These are phyloP conservation scores for Adelges cooleyi DNA, from an alignment of 1,140 invertebrate species.

Conservation along the genomic window DNA sequence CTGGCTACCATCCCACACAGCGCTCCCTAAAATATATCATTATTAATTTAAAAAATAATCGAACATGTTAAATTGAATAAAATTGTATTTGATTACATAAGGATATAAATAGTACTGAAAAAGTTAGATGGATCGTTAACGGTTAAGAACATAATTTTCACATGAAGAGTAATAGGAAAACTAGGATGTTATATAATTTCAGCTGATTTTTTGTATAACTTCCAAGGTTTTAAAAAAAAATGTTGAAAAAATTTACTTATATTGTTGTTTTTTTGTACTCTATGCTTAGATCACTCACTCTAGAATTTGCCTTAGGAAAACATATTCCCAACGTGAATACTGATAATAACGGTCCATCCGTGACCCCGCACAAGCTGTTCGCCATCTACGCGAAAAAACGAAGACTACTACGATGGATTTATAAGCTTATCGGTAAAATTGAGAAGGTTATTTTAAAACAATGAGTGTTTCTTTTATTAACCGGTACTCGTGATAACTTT, in stretches of 20 bases:
- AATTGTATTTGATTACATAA: no score
- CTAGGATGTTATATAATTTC: no score
- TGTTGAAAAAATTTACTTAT: not conserved
- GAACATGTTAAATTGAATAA: not conserved
- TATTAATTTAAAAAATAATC: not conserved
- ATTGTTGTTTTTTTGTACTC: not conserved
- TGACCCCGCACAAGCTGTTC: conserved; percentile 54
- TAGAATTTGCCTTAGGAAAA: conserved; percentile 55
- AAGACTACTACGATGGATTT: no score
- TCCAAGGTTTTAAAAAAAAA: not conserved
- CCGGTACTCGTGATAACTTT: no score
- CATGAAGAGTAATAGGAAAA: no score
- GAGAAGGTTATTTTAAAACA: no score
- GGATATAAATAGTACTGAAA: no score
- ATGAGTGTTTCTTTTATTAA: no score
- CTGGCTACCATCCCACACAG: conserved; percentile 57
- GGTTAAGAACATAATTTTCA: no score
- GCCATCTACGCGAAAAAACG: conserved; percentile 38
- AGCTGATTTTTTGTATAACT: no score
- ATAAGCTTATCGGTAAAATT: no score
- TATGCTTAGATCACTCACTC: no score
- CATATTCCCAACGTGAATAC: conserved; percentile 68
- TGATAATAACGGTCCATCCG: conserved; percentile 60
- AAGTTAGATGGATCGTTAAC: not conserved
- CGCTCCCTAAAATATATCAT: conserved; percentile 47